Evolutionary conservation across 1,140 invertebrate species (phyloP).

Genomic region (Pseudomyrmex sp.): DNA sequence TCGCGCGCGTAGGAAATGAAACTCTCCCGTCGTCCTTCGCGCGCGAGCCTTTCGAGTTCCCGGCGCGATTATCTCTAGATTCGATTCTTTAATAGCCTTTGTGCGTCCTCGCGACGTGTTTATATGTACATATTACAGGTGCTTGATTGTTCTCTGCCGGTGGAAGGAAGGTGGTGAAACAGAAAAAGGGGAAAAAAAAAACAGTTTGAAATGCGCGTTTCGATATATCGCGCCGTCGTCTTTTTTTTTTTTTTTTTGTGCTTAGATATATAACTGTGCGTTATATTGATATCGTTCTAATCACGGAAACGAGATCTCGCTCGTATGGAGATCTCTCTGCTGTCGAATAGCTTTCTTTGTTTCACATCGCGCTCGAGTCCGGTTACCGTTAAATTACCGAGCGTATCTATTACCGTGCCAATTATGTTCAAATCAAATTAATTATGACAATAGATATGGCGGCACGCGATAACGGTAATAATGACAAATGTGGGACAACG

Average conservation of each 20-base stretch:
- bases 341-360: constrained; percentile 18
- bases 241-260: not conserved
- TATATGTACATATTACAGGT: too few relatives aligned
- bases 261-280: not conserved
- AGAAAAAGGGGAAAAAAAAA: not conserved
- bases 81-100: constrained; percentile 1
- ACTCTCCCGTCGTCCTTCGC: constrained; percentile 62
- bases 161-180: not conserved
- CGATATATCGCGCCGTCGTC: not conserved
- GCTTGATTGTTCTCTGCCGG: too few relatives aligned
- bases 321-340: not conserved
- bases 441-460: constrained; percentile 50
- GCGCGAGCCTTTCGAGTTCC: constrained; percentile 30
- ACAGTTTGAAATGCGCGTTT: not conserved
- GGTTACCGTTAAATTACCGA: constrained; percentile 39
- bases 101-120: not conserved
- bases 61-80: constrained; percentile 34
- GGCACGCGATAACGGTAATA: constrained; percentile 48
- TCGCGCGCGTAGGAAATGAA: constrained; percentile 69
- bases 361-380: not conserved
- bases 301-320: too few relatives aligned
- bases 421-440: constrained; percentile 48
- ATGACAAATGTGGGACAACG: constrained; percentile 42
- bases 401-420: constrained; percentile 42
- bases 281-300: too few relatives aligned